A percentile compares a stretch with the other conserved stretches of the same genome.
phyloP scores from a whole-genome alignment of 2,113 vertebrate species.

The Apus apus region DNA sequence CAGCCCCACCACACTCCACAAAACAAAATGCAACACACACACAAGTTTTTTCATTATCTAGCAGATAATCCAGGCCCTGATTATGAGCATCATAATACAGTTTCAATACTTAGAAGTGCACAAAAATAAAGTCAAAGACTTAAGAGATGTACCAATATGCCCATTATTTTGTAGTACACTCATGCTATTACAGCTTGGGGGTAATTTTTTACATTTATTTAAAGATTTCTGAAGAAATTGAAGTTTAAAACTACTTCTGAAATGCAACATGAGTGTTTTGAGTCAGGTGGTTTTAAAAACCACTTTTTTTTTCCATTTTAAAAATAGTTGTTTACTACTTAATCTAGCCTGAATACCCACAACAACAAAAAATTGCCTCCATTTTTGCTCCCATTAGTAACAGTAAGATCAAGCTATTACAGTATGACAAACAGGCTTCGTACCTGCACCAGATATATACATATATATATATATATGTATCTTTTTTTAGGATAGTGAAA shows the following conservation, averaged over 20 bases:
- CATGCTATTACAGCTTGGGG: neutral
- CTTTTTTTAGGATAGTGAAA: neutral
- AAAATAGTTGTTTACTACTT: neutral
- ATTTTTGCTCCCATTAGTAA: neutral
- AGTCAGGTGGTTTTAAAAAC: neutral
- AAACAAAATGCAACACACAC: neutral
- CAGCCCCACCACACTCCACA: neutral
- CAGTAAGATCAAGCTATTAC: neutral
- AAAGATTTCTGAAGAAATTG: neutral
- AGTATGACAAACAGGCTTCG: neutral
- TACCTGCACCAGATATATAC: neutral
- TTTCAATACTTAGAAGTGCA: neutral
- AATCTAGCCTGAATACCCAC: neutral
- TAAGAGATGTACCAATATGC: neutral
- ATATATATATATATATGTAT: too few species aligned
- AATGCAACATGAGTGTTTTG: neutral
- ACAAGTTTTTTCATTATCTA: neutral
- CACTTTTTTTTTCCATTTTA: neutral
- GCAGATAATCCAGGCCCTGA: neutral
- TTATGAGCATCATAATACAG: neutral
- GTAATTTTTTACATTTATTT: neutral
- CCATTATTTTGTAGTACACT: neutral
- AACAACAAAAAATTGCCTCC: neutral
- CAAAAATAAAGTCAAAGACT: neutral
- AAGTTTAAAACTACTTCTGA: neutral